Evolutionary conservation across 2,797 vertebrate genomes (phyloP).

Genomic region (Antennarius maculatus): DNA sequence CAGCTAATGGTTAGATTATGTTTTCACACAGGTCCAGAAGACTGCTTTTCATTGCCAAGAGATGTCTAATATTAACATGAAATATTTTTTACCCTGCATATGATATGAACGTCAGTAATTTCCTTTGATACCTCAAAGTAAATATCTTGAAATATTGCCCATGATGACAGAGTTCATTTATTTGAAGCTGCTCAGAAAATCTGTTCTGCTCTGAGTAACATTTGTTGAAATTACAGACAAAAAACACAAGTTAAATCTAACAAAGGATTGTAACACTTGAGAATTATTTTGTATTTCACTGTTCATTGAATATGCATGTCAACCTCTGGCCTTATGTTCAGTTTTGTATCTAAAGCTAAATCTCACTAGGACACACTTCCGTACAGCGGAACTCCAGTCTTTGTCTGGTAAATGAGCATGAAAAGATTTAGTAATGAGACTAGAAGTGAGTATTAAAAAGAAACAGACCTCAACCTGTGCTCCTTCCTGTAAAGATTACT

Average conservation of each 20-base stretch:
- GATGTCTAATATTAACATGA: not conserved
- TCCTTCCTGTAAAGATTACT: conserved; percentile 44
- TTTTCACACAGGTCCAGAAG: not conserved
- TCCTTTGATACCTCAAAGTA: not conserved
- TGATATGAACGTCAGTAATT: not conserved
- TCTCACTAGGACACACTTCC: conserved; percentile 31
- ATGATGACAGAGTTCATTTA: not conserved
- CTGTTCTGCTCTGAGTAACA: not conserved
- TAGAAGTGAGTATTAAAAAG: conserved; percentile 44
- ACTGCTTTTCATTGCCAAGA: not conserved
- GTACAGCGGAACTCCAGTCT: conserved; percentile 16
- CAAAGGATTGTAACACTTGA: too few relatives aligned
- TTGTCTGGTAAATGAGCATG: conserved; percentile 33
- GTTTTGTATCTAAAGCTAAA: conserved; percentile 13
- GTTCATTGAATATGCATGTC: not conserved
- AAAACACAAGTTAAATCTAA: not conserved
- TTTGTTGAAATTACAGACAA: not conserved
- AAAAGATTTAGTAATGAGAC: conserved; percentile 21
- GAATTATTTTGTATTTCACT: conserved; percentile 11
- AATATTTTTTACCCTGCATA: not conserved
- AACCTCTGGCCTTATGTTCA: conserved; percentile 16
- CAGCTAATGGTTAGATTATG: not conserved
- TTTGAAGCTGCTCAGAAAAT: conserved; percentile 1
- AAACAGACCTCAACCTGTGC: conserved; percentile 39
- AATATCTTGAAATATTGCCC: not conserved